These are phyloP conservation scores for Mythimna pallens DNA, from an alignment of 2,888 invertebrate genomes.

Conservation along the genomic window DNA sequence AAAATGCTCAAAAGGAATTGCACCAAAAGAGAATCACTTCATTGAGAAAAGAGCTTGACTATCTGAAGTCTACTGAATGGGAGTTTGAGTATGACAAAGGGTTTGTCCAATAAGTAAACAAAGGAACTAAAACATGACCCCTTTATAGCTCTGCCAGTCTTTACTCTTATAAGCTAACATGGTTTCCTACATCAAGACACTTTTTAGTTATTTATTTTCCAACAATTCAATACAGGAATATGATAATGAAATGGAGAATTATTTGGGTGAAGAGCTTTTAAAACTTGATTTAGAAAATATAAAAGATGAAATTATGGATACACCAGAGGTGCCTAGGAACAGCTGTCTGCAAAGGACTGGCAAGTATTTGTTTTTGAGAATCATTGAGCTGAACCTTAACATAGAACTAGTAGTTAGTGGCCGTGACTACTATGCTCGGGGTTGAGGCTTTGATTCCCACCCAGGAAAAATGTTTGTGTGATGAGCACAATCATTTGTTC, in stretches of 20 bases:
- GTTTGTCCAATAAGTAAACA: constrained; percentile 85
- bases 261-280: constrained; percentile 82
- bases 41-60: constrained; percentile 94
- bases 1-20: constrained; percentile 91
- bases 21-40: constrained; percentile 93
- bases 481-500: too few relatives aligned
- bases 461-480: too few relatives aligned
- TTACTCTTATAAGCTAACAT: constrained; percentile 68
- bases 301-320: constrained; percentile 40
- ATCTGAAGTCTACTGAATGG: constrained; percentile 95
- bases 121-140: constrained; percentile 9
- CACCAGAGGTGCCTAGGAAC: constrained; percentile 40
- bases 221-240: constrained; percentile 66
- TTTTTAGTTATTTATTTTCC: constrained; percentile 80
- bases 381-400: too few relatives aligned
- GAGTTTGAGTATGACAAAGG: constrained; percentile 94
- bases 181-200: constrained; percentile 84
- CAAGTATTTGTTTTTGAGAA: constrained; percentile 57
- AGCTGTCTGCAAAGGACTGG: constrained; percentile 84
- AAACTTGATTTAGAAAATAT: constrained; percentile 78
- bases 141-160: background rate
- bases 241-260: constrained; percentile 73
- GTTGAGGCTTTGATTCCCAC: too few relatives aligned
- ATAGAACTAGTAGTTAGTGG: too few relatives aligned
- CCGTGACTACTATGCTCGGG: too few relatives aligned